Evolutionary conservation across 2,888 invertebrate species (phyloP), one percentile per base, ranked within the genome.

Genomic region (Apodemia hepburni): DNA sequence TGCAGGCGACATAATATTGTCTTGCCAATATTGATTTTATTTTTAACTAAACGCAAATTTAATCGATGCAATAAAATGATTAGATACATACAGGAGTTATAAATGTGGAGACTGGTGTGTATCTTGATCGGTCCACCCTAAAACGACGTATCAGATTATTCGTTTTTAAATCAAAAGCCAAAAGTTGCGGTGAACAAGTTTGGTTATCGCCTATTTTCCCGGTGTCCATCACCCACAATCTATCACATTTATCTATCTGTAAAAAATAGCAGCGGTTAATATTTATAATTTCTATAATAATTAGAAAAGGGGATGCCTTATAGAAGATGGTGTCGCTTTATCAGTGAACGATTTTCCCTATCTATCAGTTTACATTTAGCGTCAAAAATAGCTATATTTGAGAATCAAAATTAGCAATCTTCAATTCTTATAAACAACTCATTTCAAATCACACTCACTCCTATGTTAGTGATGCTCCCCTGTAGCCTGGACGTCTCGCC

Each of bases 181-280:
- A 27, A 7, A 54, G 7, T 54, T 54, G 54, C 8, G 54, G 54
- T 7, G 54, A 8, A 15, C 54, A 54, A 15, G 27, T 12, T 27
- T 54, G 54, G 2, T 27, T 27, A 15, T 54, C 54, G 5, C 6
- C 9, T 9, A 54, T n/a, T n/a, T 27, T 27, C 1, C 54, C 54
- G 0, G 54, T 54, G 7, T 54, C 54, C 27, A 54, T 54, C 12
- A 54, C 54, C 54, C 54, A 54, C 7, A 54, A 29, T 15, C 54
- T 27, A 27, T 54, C 54, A n/a, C 54, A 54, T 15, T 7, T 54
- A 27, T 54, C 54, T 15, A 54, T 15, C 54, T 54, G 54, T 27
- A 54, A 54, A 29, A 51, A 18, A 49, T 12, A 2, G 8, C 3
- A 4, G 4, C 0, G 18, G 0, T 51, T 15, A 11, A 22, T 51